These are phyloP conservation scores for Eutolmus rufibarbis DNA, from an alignment of 2,888 invertebrate species.

Conservation along the genomic window DNA sequence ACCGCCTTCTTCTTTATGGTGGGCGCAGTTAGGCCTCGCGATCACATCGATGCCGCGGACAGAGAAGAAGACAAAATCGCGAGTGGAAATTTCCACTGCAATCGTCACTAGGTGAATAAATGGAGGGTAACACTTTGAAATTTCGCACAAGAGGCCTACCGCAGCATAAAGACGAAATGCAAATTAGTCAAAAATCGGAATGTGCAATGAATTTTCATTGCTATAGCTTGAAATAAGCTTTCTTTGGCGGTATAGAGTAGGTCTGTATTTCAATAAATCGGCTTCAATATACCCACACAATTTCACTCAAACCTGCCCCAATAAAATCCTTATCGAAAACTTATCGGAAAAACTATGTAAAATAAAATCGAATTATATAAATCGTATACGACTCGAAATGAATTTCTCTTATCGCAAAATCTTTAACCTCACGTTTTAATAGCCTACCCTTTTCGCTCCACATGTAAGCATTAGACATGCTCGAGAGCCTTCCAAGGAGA, in stretches of 20 bases:
- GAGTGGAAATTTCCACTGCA: conserved; percentile 42
- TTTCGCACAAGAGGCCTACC: background rate
- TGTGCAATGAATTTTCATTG: background rate
- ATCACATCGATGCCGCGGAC: background rate
- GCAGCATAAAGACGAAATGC: conserved; percentile 15
- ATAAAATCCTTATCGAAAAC: background rate
- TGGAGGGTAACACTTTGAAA: background rate
- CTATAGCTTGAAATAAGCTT: background rate
- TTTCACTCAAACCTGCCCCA: background rate
- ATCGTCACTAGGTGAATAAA: background rate
- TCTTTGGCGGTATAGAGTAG: background rate
- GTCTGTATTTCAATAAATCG: background rate
- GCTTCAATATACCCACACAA: background rate
- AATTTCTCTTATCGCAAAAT: background rate
- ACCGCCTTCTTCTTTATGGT: background rate
- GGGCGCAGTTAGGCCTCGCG: background rate
- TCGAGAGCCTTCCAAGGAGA: background rate
- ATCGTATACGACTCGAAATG: background rate
- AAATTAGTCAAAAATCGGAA: conserved; percentile 10
- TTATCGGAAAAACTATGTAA: background rate
- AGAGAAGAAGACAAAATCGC: conserved; percentile 12
- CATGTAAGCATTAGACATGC: background rate
- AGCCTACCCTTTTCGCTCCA: background rate
- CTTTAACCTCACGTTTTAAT: background rate
- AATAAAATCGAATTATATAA: background rate